Evolutionary conservation across 2,888 invertebrate species (phyloP), one percentile per base, ranked within the genome.

Genomic region (Pammene aurita): DNA sequence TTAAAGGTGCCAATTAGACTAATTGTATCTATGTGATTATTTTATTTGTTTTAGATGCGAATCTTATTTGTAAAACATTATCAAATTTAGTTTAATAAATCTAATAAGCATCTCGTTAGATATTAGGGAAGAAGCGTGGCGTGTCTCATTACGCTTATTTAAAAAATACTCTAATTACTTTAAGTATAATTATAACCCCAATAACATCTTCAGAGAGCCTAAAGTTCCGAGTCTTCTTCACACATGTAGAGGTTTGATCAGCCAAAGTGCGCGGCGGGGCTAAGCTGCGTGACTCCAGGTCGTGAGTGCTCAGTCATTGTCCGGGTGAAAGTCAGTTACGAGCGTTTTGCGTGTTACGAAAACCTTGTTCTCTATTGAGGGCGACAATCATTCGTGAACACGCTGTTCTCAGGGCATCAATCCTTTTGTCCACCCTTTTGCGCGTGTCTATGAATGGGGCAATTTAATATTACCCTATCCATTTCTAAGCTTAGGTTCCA

Each of bases 281-380:
- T 69, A 58, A 69, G 63, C 79, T 83, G 85, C 88, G 88, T 89
- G 89, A 90, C 87, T 87, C 69, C 79, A 81, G 84, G 79, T 85
- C 84, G 84, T 85, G 85, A 72, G 78, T 77, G 76, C 75, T 82
- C 80, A 76, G 72, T 86, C 77, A 88, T 91, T 90, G 88, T 90
- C 84, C 82, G 74, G 86, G 92, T 88, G 92, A 92, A 92, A 91
- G 92, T 89, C 77, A 76, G 79, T 84, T 85, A 85, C 85, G 84
- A 88, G 79, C 77, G 78, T 80, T 83, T 88, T 82, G 88, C 86
- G 85, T 89, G 89, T 86, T 88, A 85, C 87, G 83, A 85, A 84
- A 87, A 83, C 76, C 75, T 77, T 76, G 78, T 80, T 80, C 79
- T 73, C 72, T 73, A 77, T 78, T 72, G 72, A 72, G 75, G 72